phyloP scores from a whole-genome alignment of 2,113 vertebrate genomes.

The Pseudopodoces humilis region DNA sequence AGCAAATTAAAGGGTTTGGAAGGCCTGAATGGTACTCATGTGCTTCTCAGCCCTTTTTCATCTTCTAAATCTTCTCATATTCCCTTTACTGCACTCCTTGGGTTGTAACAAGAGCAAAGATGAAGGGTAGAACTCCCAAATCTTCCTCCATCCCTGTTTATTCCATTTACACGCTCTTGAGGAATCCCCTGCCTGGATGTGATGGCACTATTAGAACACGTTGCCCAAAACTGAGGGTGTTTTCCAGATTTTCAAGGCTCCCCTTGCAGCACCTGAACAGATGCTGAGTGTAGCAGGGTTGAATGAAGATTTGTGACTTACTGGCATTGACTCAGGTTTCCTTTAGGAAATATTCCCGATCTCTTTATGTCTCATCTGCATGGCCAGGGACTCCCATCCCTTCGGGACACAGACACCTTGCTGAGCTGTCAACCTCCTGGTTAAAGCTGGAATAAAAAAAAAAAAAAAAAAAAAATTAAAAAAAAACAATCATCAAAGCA shows the following conservation, averaged over 20 bases:
- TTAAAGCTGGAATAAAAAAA: not conserved
- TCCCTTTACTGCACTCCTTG: not conserved
- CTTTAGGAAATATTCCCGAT: not conserved
- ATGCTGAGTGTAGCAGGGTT: not conserved
- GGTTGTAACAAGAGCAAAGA: not conserved
- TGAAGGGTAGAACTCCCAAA: not conserved
- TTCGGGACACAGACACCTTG: not conserved
- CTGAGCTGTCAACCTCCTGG: not conserved
- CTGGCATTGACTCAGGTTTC: not conserved
- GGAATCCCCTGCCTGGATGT: not conserved
- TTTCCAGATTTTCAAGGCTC: not conserved
- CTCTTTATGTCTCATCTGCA: not conserved
- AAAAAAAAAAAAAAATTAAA: too few relatives aligned
- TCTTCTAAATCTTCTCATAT: not conserved
- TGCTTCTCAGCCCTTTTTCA: not conserved
- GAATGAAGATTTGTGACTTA: not conserved
- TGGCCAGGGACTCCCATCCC: not conserved
- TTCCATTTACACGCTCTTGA: not conserved
- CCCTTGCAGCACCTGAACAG: not conserved
- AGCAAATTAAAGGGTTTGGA: not conserved
- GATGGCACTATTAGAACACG: accelerated
- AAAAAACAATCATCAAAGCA: not conserved
- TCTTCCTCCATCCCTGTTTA: not conserved
- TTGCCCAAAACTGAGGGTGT: not conserved
- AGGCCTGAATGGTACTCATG: not conserved